A percentile compares a stretch with the other conserved stretches of the same genome.
Conservation (phyloP, 2,888 invertebrate genomes). For the Campoplex nolae region DNA sequence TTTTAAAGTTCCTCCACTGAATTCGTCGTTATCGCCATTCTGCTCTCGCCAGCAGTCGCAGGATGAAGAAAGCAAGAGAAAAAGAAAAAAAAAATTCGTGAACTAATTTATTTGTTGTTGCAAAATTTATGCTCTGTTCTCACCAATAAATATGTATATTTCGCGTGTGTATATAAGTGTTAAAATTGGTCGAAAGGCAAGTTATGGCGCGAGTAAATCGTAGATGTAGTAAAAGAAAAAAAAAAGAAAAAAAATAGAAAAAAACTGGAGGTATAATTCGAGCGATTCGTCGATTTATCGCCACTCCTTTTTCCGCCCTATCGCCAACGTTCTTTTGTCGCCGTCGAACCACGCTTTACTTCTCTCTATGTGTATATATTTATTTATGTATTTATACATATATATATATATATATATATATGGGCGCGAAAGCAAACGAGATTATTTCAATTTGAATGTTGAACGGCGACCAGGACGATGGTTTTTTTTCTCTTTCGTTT, state of each 20-base stretch:
- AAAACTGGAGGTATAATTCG: slow-evolving; percentile 56
- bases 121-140: slow-evolving; percentile 30
- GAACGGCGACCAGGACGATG: slow-evolving; percentile 51
- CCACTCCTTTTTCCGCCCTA: slow-evolving; percentile 68
- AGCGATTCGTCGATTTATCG: slow-evolving; percentile 69
- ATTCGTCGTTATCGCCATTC: neutral
- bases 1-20: neutral
- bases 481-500: no score
- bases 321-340: slow-evolving; percentile 68
- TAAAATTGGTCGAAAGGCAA: slow-evolving; percentile 42
- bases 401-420: slow-evolving; percentile 9
- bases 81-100: neutral
- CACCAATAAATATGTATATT: neutral
- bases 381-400: slow-evolving; percentile 4
- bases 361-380: slow-evolving; percentile 2
- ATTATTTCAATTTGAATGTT: slow-evolving; percentile 79
- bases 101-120: slow-evolving; percentile 16
- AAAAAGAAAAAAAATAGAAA: slow-evolving; percentile 10
- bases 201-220: slow-evolving; percentile 23
- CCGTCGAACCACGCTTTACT: slow-evolving; percentile 34
- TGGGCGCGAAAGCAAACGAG: slow-evolving; percentile 63
- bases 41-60: neutral
- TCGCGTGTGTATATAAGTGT: neutral
- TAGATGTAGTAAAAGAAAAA: slow-evolving; percentile 1
- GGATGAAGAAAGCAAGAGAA: neutral